Evolutionary conservation across 2,113 vertebrate genomes (phyloP), one percentile per base, ranked within the genome.

Genomic region (Halichoeres trimaculatus): DNA sequence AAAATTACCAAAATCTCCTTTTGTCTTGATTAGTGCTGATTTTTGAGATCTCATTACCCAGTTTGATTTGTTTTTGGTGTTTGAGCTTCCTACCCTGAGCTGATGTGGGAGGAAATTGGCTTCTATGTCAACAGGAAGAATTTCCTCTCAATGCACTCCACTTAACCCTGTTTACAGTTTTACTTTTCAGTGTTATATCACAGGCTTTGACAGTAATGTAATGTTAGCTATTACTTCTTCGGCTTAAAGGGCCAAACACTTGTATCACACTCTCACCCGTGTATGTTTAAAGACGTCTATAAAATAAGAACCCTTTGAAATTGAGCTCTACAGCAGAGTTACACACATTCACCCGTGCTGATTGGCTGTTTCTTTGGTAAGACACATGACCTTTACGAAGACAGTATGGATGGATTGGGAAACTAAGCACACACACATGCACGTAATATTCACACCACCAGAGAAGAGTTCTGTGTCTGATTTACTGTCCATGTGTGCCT

Each of bases 401-500:
- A 67, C 40, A 56, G 52, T 63, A 75, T 70, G 78, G 74, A 83
- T 78, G 50, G 57, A 53, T 60, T 74, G 70, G 55, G 67, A 75
- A 60, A 76, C 67, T 20, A 60, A 67, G 69, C 34, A 7, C 35
- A 70, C 35, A 70, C 59, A 67, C 61, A 55, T 35, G 23, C 64
- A 70, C 61, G 54, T 38, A 35, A 51, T 73, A 47, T 52, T 72
- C 65, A 67, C 53, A 51, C 40, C 41, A 50, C 70, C 67, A 80
- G 48, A 78, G 51, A 66, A 36, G 53, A 50, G 43, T 19, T 81
- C 59, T 50, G 4, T 74, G 45, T 78, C 50, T 80, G 79, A 89
- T 91, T 86, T 74, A 85, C 65, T 62, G 54, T 78, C 55, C 14
- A 51, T 62, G 53, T 16, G 52, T 66, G 68, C 56, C 68, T 90